Base-by-base conservation (phyloP, 1,140 invertebrate species). In the Brachionus asplanchnoidis region DNA sequence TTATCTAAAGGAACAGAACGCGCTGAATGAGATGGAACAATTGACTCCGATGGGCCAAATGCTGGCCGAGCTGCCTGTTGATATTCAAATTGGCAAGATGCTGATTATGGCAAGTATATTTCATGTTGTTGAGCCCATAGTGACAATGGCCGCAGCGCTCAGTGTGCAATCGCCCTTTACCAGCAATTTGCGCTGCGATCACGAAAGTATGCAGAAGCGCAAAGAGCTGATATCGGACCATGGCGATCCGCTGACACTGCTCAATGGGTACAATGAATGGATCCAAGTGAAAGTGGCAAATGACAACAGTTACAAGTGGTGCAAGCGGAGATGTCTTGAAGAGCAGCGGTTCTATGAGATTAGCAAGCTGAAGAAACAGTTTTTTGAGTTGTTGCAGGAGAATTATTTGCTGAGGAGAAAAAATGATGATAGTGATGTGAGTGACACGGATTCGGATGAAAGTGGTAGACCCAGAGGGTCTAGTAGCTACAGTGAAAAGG, bases 281-380 rank as follows among this genome's bases (percentile, higher is more conserved):
- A 89, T 97, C 20, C 91, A 93, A 86, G 88, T 90, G 11, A 90
- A 90, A 85, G 87, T 88, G 17, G 26, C 2, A 14, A 50, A 46
- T 28, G 26, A 14, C 0, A 90, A 90, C 11, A 93, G 93, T 46
- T 91, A 93, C 77, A 93, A 93, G 86, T 99, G 97, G 97, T 97
- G 95, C 87, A 92, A 92, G 86, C 92, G 93, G 84, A 89, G 95
- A 85, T 95, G 95, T 4, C 90, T 99, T 3, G 96, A 99, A 89
- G 97, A 99, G 88, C 96, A 98, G 88, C 91, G 97, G 77, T 95
- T 99, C 88, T 98, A 98, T 87, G 97, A 98, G 90, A 94, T 97
- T 87, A 96, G 94, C 0, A 98, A 98, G 91, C 89, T 99, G 3
- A 91, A 95, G 42, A 91, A 93, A 46, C 97, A 99, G 89, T 96